Evolutionary conservation across 2,113 vertebrate genomes (phyloP).

Genomic region (Nerophis ophidion): DNA sequence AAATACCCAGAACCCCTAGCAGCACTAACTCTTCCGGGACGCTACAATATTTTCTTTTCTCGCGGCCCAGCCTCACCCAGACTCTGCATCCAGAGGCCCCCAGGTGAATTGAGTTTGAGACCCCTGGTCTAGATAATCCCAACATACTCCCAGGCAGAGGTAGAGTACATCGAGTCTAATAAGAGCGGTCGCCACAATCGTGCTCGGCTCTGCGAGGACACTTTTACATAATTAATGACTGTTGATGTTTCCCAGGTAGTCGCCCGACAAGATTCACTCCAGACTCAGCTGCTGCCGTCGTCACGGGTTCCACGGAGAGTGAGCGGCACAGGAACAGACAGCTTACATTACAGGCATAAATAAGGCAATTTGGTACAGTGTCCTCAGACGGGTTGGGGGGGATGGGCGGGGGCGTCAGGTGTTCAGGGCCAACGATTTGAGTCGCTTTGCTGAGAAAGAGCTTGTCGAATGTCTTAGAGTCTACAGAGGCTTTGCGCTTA

Average conservation of each 20-base stretch:
- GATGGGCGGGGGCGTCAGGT: background rate
- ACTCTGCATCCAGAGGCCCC: too few species aligned
- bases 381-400: slow-evolving; percentile 54
- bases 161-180: slow-evolving; percentile 68
- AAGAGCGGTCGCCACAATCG: slow-evolving; percentile 60
- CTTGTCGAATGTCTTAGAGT: slow-evolving; percentile 58
- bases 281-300: slow-evolving; percentile 63
- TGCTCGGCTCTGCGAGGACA: slow-evolving; percentile 59
- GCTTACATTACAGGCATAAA: slow-evolving; percentile 74
- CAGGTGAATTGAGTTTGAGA: too few species aligned
- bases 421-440: slow-evolving; percentile 60
- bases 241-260: slow-evolving; percentile 79
- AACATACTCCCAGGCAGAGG: slow-evolving; percentile 57
- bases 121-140: too few species aligned
- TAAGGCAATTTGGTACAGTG: slow-evolving; percentile 75
- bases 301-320: slow-evolving; percentile 52
- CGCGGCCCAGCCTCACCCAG: too few species aligned
- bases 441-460: slow-evolving; percentile 56
- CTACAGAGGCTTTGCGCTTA: slow-evolving; percentile 59
- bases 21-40: too few species aligned
- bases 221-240: slow-evolving; percentile 81
- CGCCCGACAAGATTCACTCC: slow-evolving; percentile 71
- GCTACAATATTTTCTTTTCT: too few species aligned
- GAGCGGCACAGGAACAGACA: slow-evolving; percentile 71
- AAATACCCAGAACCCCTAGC: too few species aligned